phyloP scores from a whole-genome alignment of 2,888 invertebrate species.

The Eumerus sabulonum region DNA sequence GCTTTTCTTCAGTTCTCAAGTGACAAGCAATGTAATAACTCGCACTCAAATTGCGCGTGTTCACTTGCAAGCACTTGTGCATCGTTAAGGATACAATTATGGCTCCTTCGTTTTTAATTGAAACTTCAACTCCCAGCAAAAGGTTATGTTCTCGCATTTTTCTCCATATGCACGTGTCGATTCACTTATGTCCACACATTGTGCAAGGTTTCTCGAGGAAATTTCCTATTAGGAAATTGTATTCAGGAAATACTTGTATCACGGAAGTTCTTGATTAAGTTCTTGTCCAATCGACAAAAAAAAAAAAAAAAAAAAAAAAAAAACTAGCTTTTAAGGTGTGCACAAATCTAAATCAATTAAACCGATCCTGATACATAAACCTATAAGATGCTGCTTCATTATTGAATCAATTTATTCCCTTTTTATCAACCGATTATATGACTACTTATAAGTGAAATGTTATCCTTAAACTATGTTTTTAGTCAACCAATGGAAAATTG shows the following conservation, averaged over 20 bases:
- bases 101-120: slow-evolving; percentile 10
- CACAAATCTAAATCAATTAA: too few species aligned
- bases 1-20: slow-evolving; percentile 10
- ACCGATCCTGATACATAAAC: too few species aligned
- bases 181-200: slow-evolving; percentile 9
- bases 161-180: neutral
- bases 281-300: too few species aligned
- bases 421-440: too few species aligned
- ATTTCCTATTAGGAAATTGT: slow-evolving; percentile 5
- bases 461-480: too few species aligned
- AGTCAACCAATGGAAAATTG: too few species aligned
- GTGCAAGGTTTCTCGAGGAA: slow-evolving; percentile 24
- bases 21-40: slow-evolving; percentile 36
- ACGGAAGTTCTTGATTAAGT: slow-evolving; percentile 39
- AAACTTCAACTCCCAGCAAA: slow-evolving; percentile 8
- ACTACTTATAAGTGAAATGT: too few species aligned
- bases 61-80: slow-evolving; percentile 20
- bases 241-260: slow-evolving; percentile 20
- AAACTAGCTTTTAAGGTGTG: too few species aligned
- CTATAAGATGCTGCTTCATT: too few species aligned
- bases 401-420: too few species aligned
- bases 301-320: too few species aligned
- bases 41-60: slow-evolving; percentile 35
- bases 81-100: slow-evolving; percentile 38
- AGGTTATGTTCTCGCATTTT: neutral